These are phyloP conservation scores for Athalia rosae DNA, from an alignment of 2,888 invertebrate genomes.

Conservation along the genomic window DNA sequence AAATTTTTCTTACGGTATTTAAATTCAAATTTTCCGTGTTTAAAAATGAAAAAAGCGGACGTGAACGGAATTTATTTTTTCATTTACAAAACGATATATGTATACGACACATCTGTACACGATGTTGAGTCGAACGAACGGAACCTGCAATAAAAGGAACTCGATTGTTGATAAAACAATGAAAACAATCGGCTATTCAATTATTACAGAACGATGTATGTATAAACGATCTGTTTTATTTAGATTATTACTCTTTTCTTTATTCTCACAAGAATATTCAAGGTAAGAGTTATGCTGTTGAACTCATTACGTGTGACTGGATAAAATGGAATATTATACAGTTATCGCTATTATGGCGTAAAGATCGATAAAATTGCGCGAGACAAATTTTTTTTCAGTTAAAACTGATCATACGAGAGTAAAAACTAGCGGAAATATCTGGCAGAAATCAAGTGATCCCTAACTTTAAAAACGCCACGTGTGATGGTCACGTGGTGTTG, in stretches of 20 bases:
- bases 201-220: not conserved
- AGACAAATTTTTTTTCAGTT: not conserved
- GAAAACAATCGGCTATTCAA: constrained; percentile 38
- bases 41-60: not conserved
- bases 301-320: constrained; percentile 16
- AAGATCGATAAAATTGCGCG: not conserved
- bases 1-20: too few species aligned
- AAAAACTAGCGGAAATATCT: too few species aligned
- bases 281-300: constrained; percentile 10
- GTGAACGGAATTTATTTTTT: not conserved
- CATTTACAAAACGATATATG: not conserved
- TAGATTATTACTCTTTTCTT: not conserved
- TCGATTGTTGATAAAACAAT: constrained; percentile 12
- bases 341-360: not conserved
- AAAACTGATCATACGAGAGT: too few species aligned
- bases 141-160: not conserved
- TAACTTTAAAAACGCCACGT: too few species aligned
- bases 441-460: too few species aligned
- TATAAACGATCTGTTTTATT: not conserved
- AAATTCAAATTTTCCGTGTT: too few species aligned
- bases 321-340: too few species aligned
- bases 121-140: not conserved
- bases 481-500: too few species aligned
- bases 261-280: constrained; percentile 6
- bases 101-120: not conserved